phyloP scores from a whole-genome alignment of 2,113 vertebrate genomes.

The Henicopernis longicauda region DNA sequence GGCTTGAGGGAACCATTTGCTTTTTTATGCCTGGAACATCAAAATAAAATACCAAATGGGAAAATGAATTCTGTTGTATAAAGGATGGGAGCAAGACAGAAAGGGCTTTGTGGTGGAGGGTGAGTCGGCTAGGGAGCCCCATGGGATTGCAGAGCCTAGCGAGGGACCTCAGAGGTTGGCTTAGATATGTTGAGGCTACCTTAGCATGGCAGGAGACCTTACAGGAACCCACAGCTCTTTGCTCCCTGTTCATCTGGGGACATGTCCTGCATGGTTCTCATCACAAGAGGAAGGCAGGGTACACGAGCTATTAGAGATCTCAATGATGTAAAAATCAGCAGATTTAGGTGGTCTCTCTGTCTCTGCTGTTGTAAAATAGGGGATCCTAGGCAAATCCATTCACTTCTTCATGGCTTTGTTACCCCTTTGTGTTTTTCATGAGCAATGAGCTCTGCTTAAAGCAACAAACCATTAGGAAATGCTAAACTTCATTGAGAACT shows the following conservation, averaged over 20 bases:
- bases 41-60: constrained; percentile 73
- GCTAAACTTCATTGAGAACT: not conserved
- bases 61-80: constrained; percentile 62
- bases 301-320: not conserved
- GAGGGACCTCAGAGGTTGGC: not conserved
- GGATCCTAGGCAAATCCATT: not conserved
- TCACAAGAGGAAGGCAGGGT: not conserved
- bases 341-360: not conserved
- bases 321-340: not conserved
- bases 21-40: constrained; percentile 72
- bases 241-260: not conserved
- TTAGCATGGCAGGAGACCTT: not conserved
- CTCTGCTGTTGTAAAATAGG: not conserved
- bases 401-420: not conserved
- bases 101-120: not conserved
- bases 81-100: not conserved
- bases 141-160: not conserved
- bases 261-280: not conserved
- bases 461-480: not conserved
- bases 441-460: not conserved
- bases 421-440: not conserved
- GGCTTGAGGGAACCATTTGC: constrained; percentile 72
- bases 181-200: not conserved
- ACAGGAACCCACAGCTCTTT: not conserved
- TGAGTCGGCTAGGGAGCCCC: not conserved